Base-by-base conservation (phyloP, 2,888 invertebrate species). In the Lysandra bellargus region DNA sequence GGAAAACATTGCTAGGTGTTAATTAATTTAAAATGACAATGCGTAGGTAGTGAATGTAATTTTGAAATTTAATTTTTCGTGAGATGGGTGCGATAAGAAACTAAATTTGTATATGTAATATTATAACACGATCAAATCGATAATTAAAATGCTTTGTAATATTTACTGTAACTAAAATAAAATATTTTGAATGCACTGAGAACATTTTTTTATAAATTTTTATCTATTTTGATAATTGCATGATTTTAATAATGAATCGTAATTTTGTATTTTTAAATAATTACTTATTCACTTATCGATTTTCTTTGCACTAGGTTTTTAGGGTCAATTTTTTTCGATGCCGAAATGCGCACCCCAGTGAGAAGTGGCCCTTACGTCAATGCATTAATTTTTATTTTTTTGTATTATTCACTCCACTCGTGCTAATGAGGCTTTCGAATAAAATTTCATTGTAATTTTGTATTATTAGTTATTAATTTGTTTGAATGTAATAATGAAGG, bases 371-470 rank as follows among this genome's bases (percentile, higher is more conserved):
- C 17, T 69, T 69, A 69, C 64, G 30, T 30, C 23, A 23, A 61
- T 12, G 64, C 64, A 64, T 64, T 61, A 64, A 30, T 64, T 30
- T 64, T 69, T 7, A 9, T 9, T 44, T 17, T 74, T 74, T 44
- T 74, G 44, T 74, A 44, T 74, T 30, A 23, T 74, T 73, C 73
- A 37, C 73, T 40, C 74, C 44, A 74, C 74, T 74, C n/a, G 44
- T 74, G 74, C 74, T 74, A 74, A 74, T 74, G 74, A 74, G 74
- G 74, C 74, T 74, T 74, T 44, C 44, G 74, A 74, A 69, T 69
- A 69, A 69, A 69, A 69, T 69, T 69, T 37, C 69, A 69, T 69
- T 17, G 69, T 69, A 33, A 69, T 69, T 64, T 69, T 69, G 33
- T 69, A 69, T 69, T 69, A 69, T 69, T 69, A 69, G 69, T 69